These are phyloP conservation scores for Vanessa tameamea DNA, from an alignment of 1,140 invertebrate species.

Conservation along the genomic window DNA sequence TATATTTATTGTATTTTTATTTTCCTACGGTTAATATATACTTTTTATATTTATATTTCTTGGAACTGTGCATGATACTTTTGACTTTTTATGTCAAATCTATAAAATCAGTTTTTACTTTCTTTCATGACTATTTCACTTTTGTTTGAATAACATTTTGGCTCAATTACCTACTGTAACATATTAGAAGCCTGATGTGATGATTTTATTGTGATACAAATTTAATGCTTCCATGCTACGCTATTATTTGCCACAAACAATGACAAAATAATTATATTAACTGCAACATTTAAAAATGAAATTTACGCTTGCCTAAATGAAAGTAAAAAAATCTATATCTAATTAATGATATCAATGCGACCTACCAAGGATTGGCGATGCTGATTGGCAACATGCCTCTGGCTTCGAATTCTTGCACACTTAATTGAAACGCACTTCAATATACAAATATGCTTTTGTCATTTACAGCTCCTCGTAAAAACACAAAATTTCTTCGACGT, in stretches of 20 bases:
- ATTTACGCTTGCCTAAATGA: conserved; percentile 22
- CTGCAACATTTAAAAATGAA: conserved; percentile 17
- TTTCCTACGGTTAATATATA: conserved; percentile 13
- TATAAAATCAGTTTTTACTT: conserved; percentile 27
- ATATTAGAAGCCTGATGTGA: conserved; percentile 65
- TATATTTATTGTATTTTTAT: conserved; percentile 40
- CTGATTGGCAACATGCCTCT: conserved; percentile 38
- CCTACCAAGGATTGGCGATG: conserved; percentile 22
- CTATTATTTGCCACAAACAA: conserved; percentile 27
- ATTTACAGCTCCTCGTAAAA: conserved; percentile 40
- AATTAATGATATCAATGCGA: not conserved
- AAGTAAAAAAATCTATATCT: not conserved
- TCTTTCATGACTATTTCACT: conserved; percentile 35
- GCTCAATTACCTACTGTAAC: conserved; percentile 60
- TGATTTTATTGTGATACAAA: conserved; percentile 46
- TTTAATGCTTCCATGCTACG: conserved; percentile 52
- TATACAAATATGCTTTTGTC: conserved; percentile 40
- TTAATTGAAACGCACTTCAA: conserved; percentile 36
- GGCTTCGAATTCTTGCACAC: conserved; percentile 49
- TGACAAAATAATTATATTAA: conserved; percentile 9
- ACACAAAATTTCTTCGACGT: conserved; percentile 28
- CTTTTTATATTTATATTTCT: conserved; percentile 12
- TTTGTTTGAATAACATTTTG: conserved; percentile 69
- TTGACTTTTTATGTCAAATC: conserved; percentile 27
- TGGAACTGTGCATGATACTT: conserved; percentile 48